Evolutionary conservation across 2,888 invertebrate species (phyloP).

Genomic region (Plagiodera versicolora): DNA sequence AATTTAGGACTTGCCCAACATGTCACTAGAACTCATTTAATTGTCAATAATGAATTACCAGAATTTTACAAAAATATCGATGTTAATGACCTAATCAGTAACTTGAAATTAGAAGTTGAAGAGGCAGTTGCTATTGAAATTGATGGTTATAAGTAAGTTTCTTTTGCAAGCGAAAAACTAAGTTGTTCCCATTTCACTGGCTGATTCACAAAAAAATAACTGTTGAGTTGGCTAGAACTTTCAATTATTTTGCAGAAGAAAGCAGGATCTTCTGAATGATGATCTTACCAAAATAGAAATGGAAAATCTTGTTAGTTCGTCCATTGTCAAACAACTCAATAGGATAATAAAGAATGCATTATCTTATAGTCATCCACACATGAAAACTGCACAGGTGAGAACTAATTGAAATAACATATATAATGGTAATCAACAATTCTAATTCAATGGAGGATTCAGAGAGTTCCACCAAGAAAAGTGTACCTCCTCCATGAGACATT

Average conservation of each 20-base stretch:
- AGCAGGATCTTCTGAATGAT: slow-evolving; percentile 41
- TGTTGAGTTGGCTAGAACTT: background rate
- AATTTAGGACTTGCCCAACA: slow-evolving; percentile 70
- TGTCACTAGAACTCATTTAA: slow-evolving; percentile 77
- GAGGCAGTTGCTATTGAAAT: slow-evolving; percentile 68
- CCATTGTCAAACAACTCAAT: slow-evolving; percentile 69
- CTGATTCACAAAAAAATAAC: no score
- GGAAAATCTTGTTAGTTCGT: slow-evolving; percentile 57
- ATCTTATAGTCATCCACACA: slow-evolving; percentile 62
- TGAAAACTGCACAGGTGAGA: slow-evolving; percentile 63
- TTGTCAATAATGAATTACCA: slow-evolving; percentile 63
- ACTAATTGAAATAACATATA: slow-evolving; percentile 9
- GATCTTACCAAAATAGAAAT: slow-evolving; percentile 43
- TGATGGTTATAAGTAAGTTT: slow-evolving; percentile 58
- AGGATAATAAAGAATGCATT: slow-evolving; percentile 66
- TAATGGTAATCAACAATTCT: no score
- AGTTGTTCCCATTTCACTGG: no score
- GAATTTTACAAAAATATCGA: slow-evolving; percentile 57
- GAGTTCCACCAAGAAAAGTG: no score
- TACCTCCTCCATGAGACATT: no score
- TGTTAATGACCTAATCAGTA: slow-evolving; percentile 53
- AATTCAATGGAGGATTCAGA: no score
- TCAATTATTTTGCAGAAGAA: slow-evolving; percentile 44
- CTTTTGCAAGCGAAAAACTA: background rate
- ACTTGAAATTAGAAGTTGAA: slow-evolving; percentile 63